Base-by-base conservation (phyloP, 2,888 invertebrate species). In the Aspidapion aeneum region DNA sequence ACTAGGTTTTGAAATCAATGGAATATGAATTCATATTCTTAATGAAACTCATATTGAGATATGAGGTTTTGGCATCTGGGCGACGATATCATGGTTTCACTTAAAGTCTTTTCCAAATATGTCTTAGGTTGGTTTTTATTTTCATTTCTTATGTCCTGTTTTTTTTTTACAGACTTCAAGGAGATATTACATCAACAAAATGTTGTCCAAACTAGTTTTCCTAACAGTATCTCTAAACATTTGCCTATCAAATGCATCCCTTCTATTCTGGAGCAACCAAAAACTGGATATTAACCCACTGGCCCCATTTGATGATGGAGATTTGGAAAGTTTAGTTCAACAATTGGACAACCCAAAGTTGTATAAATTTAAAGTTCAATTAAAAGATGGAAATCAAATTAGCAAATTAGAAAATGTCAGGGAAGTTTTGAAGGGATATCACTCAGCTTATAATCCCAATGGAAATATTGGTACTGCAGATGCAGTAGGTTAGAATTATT, bases 381-480 rank as follows among this genome's bases (percentile, higher is more conserved):
- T 68, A 49, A 64, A 64, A 21, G 58, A 49, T 58, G 55, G 71
- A 18, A 59, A 60, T 54, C 58, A 69, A 9, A 49, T 69, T 20
- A 63, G 62, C 57, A 63, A 77, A 49, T 72, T 74, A 3, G 64
- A 68, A 18, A 69, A 73, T 65, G 70, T 79, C 20, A 73, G 74
- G 63, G 66, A 73, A 21, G 60, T 75, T 18, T 65, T 75, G 3
- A 63, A 71, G 50, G 75, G 74, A 35, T 74, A 72, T 67, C 71
- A 74, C 62, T 77, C 74, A 3, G 70, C 76, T 17, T 80, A 77
- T 65, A 74, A 74, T 58, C 76, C 78, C 0, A 79, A 76, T 66
- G 75, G 72, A 17, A 71, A 75, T 61, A 66, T 79, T 61, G 70
- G 69, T 22, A 67, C 73, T 19, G 74, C 76, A 50, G 73, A 78